Evolutionary conservation across 1,140 invertebrate species (phyloP), one percentile per base, ranked within the genome.

Genomic region (Atopsyche davidsoni): DNA sequence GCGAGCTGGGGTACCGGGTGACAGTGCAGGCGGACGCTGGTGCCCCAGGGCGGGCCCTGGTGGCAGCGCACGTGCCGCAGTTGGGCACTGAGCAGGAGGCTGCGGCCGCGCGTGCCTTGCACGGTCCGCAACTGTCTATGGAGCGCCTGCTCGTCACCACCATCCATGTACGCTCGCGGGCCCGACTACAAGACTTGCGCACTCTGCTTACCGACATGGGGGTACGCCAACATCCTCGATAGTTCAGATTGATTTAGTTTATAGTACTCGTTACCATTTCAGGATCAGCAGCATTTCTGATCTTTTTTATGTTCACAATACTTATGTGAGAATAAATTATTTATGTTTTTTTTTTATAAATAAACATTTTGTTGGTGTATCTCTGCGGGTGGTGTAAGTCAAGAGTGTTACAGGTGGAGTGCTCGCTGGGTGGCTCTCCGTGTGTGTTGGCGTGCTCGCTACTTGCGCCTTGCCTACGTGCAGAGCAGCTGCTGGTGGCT

Each of bases 111-210:
- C 32, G 35, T 19, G 86, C 87, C 3, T 82, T 92, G 38, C 78
- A 84, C 41, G 90, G 88, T 22, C 91, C 95, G 67, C 82, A 90
- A 55, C 73, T 97, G 1, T 96, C 92, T 1, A 89, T 98, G 80
- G 93, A 97, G 73, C 83, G 90, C 35, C 73, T 98, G 35, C 73
- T 98, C n/a, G 92, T 96, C n/a, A 91, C 96, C 62, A 98, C 94
- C 0, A 94, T 98, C 61, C 94, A 97, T 67, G 85, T 96, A 19
- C 77, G 96, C 49, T 93, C 92, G 1, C 79, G 86, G 42, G 85
- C 83, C 56, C 75, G 91, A 14, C 72, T 96, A 4, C 77, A 77
- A 23, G 88, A 94, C 62, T 77, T 96, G n/a, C 87, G 87, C 67
- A 81, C 87, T 51, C 57, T 74, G 19, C 61, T 74, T 6, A 68